These are phyloP conservation scores for Condylostylus longicornis DNA, from an alignment of 1,140 invertebrate species.

Conservation along the genomic window DNA sequence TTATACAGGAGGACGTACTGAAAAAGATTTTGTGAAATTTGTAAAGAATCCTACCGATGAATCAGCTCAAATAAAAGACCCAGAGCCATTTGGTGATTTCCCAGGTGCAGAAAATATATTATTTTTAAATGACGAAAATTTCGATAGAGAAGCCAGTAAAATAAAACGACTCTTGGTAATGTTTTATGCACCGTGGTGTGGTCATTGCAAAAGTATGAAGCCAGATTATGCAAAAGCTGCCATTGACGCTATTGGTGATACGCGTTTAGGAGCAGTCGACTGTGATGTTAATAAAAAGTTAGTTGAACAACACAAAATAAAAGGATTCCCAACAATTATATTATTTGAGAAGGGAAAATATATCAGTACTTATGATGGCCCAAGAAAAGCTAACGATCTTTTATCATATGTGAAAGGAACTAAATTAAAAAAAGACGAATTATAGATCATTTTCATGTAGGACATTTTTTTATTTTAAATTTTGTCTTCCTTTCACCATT, in stretches of 20 bases:
- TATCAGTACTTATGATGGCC: slow-evolving; percentile 40
- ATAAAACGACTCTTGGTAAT: slow-evolving; percentile 60
- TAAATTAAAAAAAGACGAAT: slow-evolving; percentile 22
- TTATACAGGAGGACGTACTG: slow-evolving; percentile 61
- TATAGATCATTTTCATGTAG: too few species aligned
- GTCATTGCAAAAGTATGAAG: slow-evolving; percentile 74
- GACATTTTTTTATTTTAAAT: too few species aligned
- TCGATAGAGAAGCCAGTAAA: slow-evolving; percentile 40
- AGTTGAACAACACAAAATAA: slow-evolving; percentile 43
- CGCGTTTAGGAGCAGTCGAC: slow-evolving; percentile 58
- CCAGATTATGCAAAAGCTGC: slow-evolving; percentile 69
- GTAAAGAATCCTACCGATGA: slow-evolving; percentile 44
- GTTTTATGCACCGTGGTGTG: slow-evolving; percentile 88
- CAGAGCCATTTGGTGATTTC: slow-evolving; percentile 21
- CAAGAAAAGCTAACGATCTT: slow-evolving; percentile 40
- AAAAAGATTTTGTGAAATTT: slow-evolving; percentile 48
- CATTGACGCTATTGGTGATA: slow-evolving; percentile 61
- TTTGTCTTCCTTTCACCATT: too few species aligned
- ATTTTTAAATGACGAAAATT: slow-evolving; percentile 36
- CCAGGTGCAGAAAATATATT: slow-evolving; percentile 34
- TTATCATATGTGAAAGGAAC: slow-evolving; percentile 37
- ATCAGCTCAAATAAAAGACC: slow-evolving; percentile 24
- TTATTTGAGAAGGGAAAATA: slow-evolving; percentile 52
- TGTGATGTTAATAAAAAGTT: slow-evolving; percentile 42
- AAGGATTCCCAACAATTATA: slow-evolving; percentile 56